Evolutionary conservation across 2,797 vertebrate species (phyloP), one percentile per base, ranked within the genome.

Genomic region (Gouania willdenowi): DNA sequence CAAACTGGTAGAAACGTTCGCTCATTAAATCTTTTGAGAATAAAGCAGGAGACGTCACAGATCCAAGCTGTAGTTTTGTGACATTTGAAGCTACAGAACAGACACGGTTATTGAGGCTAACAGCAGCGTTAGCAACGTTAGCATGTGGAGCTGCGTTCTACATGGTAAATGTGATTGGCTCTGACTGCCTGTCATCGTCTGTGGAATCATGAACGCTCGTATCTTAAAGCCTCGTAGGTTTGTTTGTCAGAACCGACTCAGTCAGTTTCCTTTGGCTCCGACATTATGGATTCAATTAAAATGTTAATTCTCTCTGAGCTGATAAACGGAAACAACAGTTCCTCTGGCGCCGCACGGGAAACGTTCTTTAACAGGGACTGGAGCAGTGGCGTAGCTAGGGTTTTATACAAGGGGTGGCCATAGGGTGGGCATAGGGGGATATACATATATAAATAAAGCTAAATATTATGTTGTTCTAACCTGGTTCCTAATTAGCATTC

Each of bases 281-380:
- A 72, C 68, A 67, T 69, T 65, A 47, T n/a, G 51, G 63, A 85
- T 82, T 85, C 77, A 84, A 85, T 87, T 86, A 79, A 85, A 85
- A 85, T 81, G 83, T 72, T 84, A 86, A 86, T 83, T 78, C 46
- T 41, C 15, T 6, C 66, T 65, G 74, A 79, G 75, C 72, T 66
- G 79, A 83, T 83, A 79, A 77, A 79, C 10, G 24, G 52, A 44
- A 71, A 73, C 72, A 74, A 73, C 69, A 42, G 46, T 71, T 72
- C 53, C 54, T 41, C 31, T 4, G 40, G 48, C 60, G 11, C 39
- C 41, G 65, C 49, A 33, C 61, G 63, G 72, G 59, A 76, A 68
- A 73, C 22, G 24, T 59, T 47, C 51, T 57, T 46, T 71, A 44
- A 9, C 34, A 29, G 21, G 26, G 45, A 52, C 29, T 36, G 25